phyloP scores from a whole-genome alignment of 2,888 invertebrate species.

The Dolichomitus sp. region DNA sequence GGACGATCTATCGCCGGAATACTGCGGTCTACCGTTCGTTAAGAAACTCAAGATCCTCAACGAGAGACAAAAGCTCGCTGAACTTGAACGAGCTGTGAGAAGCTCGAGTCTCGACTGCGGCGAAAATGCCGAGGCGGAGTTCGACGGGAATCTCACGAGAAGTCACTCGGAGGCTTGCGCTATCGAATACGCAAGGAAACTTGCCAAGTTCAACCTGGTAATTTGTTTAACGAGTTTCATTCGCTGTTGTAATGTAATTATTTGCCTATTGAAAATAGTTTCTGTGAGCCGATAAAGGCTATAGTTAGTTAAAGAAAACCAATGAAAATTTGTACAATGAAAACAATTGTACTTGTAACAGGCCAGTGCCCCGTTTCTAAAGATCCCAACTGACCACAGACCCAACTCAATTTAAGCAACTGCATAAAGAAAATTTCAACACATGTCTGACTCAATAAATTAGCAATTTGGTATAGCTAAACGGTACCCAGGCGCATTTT shows the following conservation, averaged over 20 bases:
- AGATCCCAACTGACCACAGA: too few species aligned
- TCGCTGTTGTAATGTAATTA: not conserved
- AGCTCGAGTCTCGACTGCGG: conserved; percentile 94
- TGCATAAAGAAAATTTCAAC: too few species aligned
- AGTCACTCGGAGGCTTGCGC: conserved; percentile 94
- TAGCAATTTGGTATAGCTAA: too few species aligned
- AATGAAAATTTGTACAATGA: not conserved
- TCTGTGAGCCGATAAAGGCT: not conserved
- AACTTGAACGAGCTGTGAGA: conserved; percentile 92
- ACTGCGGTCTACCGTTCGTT: conserved; percentile 94
- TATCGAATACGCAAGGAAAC: conserved; percentile 88
- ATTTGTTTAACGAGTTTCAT: conserved; percentile 16
- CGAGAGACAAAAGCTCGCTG: conserved; percentile 94
- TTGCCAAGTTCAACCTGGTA: conserved; percentile 83
- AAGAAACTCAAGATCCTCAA: conserved; percentile 96
- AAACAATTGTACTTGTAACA: not conserved
- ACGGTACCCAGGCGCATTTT: too few species aligned
- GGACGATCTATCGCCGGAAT: conserved; percentile 95
- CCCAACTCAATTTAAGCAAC: too few species aligned
- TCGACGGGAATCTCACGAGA: conserved; percentile 89
- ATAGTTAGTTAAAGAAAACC: too few species aligned
- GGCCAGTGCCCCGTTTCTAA: too few species aligned
- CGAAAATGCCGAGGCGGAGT: conserved; percentile 88
- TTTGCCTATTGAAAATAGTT: not conserved
- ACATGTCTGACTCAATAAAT: too few species aligned